Conservation (phyloP, 64 coral and sea anemone genomes). For the Pocillopora damicornis region DNA sequence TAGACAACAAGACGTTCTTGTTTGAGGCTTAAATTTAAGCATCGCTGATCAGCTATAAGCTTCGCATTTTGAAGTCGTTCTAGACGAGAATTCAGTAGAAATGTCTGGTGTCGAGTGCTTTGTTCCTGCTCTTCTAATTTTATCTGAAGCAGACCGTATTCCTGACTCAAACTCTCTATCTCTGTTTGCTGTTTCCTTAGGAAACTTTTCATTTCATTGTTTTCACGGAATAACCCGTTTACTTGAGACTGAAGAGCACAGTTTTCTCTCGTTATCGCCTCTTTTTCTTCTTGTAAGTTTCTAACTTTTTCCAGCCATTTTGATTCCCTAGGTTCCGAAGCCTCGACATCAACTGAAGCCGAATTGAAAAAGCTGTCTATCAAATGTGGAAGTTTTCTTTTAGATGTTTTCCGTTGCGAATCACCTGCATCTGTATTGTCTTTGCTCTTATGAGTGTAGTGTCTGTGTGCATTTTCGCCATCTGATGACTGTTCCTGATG, state of each 20-base stretch:
- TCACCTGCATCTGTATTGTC: background rate
- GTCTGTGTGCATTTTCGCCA: background rate
- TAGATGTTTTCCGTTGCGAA: background rate
- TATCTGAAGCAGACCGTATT: background rate
- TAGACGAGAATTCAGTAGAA: conserved; percentile 10
- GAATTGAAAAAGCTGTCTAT: background rate
- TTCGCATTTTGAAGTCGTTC: conserved; percentile 29
- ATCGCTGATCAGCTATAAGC: background rate
- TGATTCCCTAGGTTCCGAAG: background rate
- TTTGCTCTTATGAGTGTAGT: background rate
- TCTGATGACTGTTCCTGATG: background rate
- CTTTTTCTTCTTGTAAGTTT: background rate
- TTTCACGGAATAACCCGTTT: background rate
- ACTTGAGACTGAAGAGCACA: background rate
- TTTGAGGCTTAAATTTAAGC: conserved; percentile 11
- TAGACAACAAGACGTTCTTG: conserved; percentile 26
- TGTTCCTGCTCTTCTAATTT: background rate
- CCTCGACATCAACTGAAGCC: background rate
- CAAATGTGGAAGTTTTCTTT: background rate
- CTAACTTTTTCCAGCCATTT: background rate
- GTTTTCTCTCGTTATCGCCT: background rate
- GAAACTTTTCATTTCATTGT: background rate
- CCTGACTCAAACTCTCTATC: background rate
- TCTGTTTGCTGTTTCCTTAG: background rate
- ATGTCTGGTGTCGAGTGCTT: background rate